phyloP scores from a whole-genome alignment of 37 sponge, comb jelly and placozoan species.

The Cliona cf. orientalis region DNA sequence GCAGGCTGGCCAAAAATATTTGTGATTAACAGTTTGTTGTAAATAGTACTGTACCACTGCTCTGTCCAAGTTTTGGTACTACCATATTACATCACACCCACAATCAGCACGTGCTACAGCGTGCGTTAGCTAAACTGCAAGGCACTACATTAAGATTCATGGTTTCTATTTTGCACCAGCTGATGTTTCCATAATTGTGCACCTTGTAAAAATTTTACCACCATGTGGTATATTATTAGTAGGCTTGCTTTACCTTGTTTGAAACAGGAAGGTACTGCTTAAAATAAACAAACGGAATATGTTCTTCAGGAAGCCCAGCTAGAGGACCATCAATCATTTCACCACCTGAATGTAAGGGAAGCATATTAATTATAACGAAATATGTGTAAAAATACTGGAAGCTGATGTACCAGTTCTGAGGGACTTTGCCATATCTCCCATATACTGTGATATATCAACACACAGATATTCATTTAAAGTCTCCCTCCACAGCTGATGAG shows the following conservation, averaged over 20 bases:
- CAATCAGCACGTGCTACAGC: too few species aligned
- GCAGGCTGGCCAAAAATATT: too few species aligned
- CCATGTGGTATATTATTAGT: background rate
- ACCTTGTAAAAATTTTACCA: too few species aligned
- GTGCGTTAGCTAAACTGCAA: too few species aligned
- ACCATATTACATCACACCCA: too few species aligned
- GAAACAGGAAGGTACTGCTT: conserved; percentile 83
- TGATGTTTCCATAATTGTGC: too few species aligned
- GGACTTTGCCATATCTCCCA: conserved; percentile 65
- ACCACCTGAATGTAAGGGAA: conserved; percentile 15
- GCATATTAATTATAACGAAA: too few species aligned
- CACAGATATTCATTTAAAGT: conserved; percentile 77
- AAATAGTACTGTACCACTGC: too few species aligned
- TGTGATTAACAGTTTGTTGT: too few species aligned
- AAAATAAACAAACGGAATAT: conserved; percentile 65
- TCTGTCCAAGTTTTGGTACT: too few species aligned
- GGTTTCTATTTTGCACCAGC: too few species aligned
- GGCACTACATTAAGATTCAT: too few species aligned
- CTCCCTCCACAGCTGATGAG: conserved; percentile 70
- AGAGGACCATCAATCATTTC: background rate
- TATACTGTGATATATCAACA: conserved; percentile 75
- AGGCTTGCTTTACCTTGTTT: conserved; percentile 24
- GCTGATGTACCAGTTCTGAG: conserved; percentile 26
- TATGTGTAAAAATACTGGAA: background rate
- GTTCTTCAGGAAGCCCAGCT: conserved; percentile 8